Conservation (phyloP, 1,140 invertebrate species). For the Trachymyrmex septentrionalis region DNA sequence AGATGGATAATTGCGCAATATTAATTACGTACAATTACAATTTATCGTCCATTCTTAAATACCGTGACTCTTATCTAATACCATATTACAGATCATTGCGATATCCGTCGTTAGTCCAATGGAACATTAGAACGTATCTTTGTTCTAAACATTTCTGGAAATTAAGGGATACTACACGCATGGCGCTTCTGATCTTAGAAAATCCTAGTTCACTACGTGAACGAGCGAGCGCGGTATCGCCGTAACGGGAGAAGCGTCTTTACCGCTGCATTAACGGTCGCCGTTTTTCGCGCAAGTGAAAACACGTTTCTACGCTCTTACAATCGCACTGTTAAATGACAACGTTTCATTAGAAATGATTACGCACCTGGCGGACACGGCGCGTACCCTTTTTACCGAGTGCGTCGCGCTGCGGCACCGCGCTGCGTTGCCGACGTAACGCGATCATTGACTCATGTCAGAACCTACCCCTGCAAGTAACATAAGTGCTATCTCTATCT, state of each 20-base stretch:
- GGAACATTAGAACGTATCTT: conserved; percentile 40
- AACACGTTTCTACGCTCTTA: conserved; percentile 84
- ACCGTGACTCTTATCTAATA: neutral
- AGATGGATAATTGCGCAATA: neutral
- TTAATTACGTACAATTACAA: no score
- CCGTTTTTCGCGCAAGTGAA: conserved; percentile 86
- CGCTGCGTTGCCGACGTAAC: neutral
- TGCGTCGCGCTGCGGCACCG: conserved; percentile 14
- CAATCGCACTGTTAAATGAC: conserved; percentile 84
- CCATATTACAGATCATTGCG: neutral
- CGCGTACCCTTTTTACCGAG: conserved; percentile 43
- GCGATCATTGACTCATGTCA: conserved; percentile 20
- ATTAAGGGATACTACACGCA: conserved; percentile 38
- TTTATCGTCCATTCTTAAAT: neutral
- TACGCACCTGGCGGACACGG: conserved; percentile 75
- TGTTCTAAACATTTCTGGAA: conserved; percentile 50
- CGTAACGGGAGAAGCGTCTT: conserved; percentile 87
- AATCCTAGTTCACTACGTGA: conserved; percentile 57
- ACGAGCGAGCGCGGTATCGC: conserved; percentile 58
- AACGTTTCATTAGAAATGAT: conserved; percentile 86
- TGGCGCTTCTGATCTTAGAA: conserved; percentile 30
- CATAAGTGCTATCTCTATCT: neutral
- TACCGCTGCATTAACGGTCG: conserved; percentile 87
- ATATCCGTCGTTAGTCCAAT: neutral
- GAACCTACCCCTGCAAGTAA: neutral